Base-by-base conservation (phyloP, 2,888 invertebrate genomes). In the Rhaphigaster nebulosa region DNA sequence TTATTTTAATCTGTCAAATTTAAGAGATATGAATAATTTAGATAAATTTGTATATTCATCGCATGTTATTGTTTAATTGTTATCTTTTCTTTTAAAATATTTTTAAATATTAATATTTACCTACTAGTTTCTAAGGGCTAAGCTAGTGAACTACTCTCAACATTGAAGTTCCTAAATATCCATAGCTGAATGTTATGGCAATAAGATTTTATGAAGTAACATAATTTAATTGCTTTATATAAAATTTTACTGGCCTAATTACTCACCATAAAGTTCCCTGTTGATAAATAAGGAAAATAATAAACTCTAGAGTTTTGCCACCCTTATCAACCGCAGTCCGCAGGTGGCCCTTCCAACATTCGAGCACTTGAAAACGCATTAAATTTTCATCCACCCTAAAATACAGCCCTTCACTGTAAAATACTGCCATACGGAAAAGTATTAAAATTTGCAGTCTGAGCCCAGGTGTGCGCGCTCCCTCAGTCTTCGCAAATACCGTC, bases 361-460 rank as follows among this genome's bases (percentile, higher is more conserved):
- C 8, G 70, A 38, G 70, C 70, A 76, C 70, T 76, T 76, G 70
- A 76, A 76, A 76, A 76, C 45, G 45, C 45, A 84, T 84, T 84
- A 84, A 84, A 84, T 84, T 84, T 84, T 84, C 84, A 84, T 45
- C 84, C 84, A 10, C 45, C 84, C 84, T 84, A 84, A 84, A 84
- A 84, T 84, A 84, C 84, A 45, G 45, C 84, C 84, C 84, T 50
- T 45, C n/a, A 15, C n/a, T 84, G 45, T 84, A 45, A 45, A 84
- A 50, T 84, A 84, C 84, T 45, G 26, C 45, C 84, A 15, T 38
- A 76, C 45, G 26, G 84, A 84, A 84, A 84, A 60, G 88, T 88
- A 88, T 88, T 88, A 88, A 88, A 88, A 88, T 88, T 88, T 88
- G 88, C 34, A 29, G 88, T n/a, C 60, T 65, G 41, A 60, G 56